phyloP scores from a whole-genome alignment of 2,888 invertebrate species.

The Melieria omissa region DNA sequence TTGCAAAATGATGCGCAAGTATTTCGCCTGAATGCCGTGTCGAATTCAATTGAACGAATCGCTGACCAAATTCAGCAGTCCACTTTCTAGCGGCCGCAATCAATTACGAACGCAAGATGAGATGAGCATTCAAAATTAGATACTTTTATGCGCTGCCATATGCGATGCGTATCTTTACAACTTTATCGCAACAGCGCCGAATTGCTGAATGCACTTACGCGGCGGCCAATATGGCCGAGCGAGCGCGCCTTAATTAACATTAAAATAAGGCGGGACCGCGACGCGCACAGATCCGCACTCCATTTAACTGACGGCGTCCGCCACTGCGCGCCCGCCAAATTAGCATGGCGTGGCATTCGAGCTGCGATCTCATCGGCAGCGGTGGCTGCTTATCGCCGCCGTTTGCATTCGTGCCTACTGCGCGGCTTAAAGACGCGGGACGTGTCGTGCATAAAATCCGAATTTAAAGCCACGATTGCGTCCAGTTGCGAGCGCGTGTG shows the following conservation, averaged over 20 bases:
- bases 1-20: too few species aligned
- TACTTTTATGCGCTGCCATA: neutral
- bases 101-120: too few species aligned
- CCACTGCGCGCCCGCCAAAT: slow-evolving; percentile 47
- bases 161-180: slow-evolving; percentile 54
- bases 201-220: slow-evolving; percentile 32
- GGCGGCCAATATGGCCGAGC: slow-evolving; percentile 14
- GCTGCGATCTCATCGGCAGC: slow-evolving; percentile 26
- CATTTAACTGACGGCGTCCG: slow-evolving; percentile 21
- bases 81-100: too few species aligned
- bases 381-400: slow-evolving; percentile 22
- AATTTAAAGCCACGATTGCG: slow-evolving; percentile 39
- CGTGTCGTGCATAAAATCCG: slow-evolving; percentile 45
- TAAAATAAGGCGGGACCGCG: slow-evolving; percentile 40
- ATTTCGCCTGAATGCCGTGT: too few species aligned
- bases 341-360: slow-evolving; percentile 47
- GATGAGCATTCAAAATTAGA: too few species aligned
- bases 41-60: too few species aligned
- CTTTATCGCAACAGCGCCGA: slow-evolving; percentile 47
- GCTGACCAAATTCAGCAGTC: too few species aligned
- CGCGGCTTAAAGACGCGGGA: neutral
- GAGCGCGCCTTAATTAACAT: slow-evolving; percentile 53
- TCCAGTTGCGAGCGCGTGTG: slow-evolving; percentile 28
- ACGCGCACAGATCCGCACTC: slow-evolving; percentile 2
- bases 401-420: slow-evolving; percentile 8